These are phyloP conservation scores for Bombus superbus DNA, from an alignment of 1,140 invertebrate genomes.

Conservation along the genomic window DNA sequence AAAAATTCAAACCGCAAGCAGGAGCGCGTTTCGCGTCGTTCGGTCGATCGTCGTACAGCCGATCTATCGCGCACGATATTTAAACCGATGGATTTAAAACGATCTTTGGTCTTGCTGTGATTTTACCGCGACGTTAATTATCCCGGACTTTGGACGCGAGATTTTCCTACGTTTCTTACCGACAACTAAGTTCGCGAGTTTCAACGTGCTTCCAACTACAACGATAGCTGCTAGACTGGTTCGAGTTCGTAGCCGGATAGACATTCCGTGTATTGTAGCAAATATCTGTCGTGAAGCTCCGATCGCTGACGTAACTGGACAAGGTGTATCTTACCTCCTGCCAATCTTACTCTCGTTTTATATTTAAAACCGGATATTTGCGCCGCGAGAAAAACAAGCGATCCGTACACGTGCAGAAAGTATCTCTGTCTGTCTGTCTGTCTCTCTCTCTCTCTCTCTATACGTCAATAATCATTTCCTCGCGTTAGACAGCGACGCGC, in stretches of 20 bases:
- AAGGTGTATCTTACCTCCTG: not conserved
- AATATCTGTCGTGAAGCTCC: not conserved
- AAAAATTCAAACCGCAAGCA: constrained; percentile 26
- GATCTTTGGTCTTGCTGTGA: not conserved
- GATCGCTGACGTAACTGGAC: not conserved
- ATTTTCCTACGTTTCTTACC: not conserved
- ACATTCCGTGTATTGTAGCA: not conserved
- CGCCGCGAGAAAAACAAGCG: not conserved
- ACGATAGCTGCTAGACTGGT: not conserved
- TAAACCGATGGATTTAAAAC: not conserved
- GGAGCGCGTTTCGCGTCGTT: not conserved
- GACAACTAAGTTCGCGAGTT: too few species aligned
- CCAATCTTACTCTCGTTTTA: too few species aligned
- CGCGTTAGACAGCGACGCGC: not conserved
- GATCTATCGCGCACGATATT: not conserved
- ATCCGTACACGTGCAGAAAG: not conserved
- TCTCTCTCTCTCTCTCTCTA: too few species aligned
- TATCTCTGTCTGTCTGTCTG: not conserved
- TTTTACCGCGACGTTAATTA: constrained; percentile 4
- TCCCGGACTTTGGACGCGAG: too few species aligned
- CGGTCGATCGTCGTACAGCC: too few species aligned
- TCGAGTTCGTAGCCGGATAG: not conserved
- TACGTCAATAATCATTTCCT: constrained; percentile 26
- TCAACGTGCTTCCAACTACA: not conserved
- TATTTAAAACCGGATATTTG: not conserved